Conservation (phyloP, 2,888 invertebrate species). For the Ectemnius lituratus region DNA sequence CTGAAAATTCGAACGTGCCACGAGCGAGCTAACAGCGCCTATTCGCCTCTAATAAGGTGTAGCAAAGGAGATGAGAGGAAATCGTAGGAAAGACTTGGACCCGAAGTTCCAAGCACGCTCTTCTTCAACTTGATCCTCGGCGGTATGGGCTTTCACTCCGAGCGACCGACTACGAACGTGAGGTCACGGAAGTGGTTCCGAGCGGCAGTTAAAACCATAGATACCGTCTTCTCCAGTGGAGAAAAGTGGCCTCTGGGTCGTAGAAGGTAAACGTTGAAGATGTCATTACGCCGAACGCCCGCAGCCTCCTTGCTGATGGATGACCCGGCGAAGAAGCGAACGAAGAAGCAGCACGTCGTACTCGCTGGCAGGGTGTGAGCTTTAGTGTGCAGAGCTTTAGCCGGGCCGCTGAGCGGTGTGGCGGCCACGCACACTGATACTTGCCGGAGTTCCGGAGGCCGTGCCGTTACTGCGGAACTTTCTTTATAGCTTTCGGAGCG, state of each 20-base stretch:
- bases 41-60: too few relatives aligned
- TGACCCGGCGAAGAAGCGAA: slow-evolving; percentile 20
- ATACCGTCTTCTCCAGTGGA: slow-evolving; percentile 43
- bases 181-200: not conserved
- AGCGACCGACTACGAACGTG: not conserved
- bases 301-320: slow-evolving; percentile 26
- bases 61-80: too few relatives aligned
- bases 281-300: slow-evolving; percentile 41
- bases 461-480: slow-evolving; percentile 48
- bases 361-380: not conserved
- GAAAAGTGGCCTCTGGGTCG: slow-evolving; percentile 40
- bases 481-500: slow-evolving; percentile 48
- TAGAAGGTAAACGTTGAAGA: slow-evolving; percentile 41
- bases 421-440: too few relatives aligned
- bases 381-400: too few relatives aligned
- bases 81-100: not conserved
- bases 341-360: not conserved
- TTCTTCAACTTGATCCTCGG: not conserved
- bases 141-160: not conserved
- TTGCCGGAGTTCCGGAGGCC: not conserved
- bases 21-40: too few relatives aligned
- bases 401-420: too few relatives aligned
- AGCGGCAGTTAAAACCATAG: slow-evolving; percentile 41
- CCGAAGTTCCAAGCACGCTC: not conserved
- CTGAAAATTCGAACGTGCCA: too few relatives aligned